Base-by-base conservation (phyloP, 2,113 vertebrate species). In the Benitochromis conjunctus region DNA sequence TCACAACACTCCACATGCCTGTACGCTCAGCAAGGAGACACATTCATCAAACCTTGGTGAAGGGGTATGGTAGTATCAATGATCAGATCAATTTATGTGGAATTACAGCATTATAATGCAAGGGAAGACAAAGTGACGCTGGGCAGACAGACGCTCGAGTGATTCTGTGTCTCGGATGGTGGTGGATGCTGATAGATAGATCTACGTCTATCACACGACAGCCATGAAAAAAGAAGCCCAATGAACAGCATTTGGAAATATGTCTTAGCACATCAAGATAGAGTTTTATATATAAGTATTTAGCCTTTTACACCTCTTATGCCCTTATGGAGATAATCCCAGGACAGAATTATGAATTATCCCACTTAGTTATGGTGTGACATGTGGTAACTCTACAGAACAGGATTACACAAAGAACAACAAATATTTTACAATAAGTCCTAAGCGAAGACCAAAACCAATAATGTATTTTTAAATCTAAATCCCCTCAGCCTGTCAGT, bases 1-100 rank as follows among this genome's bases (percentile, higher is more conserved):
- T 85, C 91, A 87, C 90, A 91, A 92, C 93, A 90, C 94, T 94
- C 92, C 90, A 92, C 92, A 93, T 92, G 94, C 84, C 91, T 91
- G 77, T 69, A 91, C 92, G 89, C 88, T 91, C 91, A 80, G 78
- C 74, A 13, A 78, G 66, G 86, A 94, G 91, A 90, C 90, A 48
- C 94, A 94, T 95, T 90, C 90, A 92, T 95, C 95, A 95, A 51
- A 34, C 19, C 41, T 34, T 9, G 16, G 38, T 71, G 92, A 92
- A 77, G 38, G 82, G 57, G 89, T 90, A 93, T 89, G 92, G 92
- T 94, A 93, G 90, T 92, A 92, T 93, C 92, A 91, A 93, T 92
- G 92, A 93, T 92, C 91, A 88, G 86, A 94, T 94, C 92, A 89
- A 91, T 94, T 94, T 95, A 92, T 92, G 81, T 41, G 11, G 82